Evolutionary conservation across 35 echinoderm and acorn worm species (phyloP).

Genomic region (Anneissia japonica): DNA sequence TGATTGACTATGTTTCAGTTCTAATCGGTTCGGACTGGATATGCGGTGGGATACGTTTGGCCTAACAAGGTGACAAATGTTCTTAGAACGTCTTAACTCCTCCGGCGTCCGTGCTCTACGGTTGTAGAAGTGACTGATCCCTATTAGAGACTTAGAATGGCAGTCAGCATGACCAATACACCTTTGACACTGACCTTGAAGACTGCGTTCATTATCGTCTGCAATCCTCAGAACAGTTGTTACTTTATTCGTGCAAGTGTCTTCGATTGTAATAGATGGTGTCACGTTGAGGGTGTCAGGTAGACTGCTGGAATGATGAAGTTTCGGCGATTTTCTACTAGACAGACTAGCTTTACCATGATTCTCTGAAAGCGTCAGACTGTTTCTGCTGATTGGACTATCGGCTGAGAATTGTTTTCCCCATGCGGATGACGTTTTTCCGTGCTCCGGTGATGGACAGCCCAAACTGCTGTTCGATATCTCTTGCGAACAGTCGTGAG

Average conservation of each 20-base stretch:
- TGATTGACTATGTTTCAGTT: neutral
- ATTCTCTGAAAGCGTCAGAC: neutral
- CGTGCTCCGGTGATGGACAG: neutral
- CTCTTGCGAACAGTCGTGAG: neutral
- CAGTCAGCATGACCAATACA: neutral
- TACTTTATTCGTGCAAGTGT: neutral
- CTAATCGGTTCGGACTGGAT: neutral
- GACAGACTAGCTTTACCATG: neutral
- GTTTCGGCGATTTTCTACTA: neutral
- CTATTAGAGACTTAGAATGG: neutral
- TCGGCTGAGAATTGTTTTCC: neutral
- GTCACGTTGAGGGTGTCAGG: neutral
- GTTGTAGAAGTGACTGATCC: neutral
- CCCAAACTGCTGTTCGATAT: neutral
- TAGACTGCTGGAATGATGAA: neutral
- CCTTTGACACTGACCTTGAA: neutral
- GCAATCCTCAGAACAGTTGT: neutral
- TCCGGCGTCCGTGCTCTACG: neutral
- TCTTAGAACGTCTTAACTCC: neutral
- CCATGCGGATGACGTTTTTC: neutral
- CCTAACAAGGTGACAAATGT: neutral
- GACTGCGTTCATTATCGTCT: neutral
- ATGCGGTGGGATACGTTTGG: neutral
- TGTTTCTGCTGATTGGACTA: neutral
- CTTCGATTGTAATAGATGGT: neutral